Percentiles rank a stretch among this genome's conserved stretches.
phyloP scores from a whole-genome alignment of 2,797 vertebrate genomes.

The Pipistrellus pipistrellus region DNA sequence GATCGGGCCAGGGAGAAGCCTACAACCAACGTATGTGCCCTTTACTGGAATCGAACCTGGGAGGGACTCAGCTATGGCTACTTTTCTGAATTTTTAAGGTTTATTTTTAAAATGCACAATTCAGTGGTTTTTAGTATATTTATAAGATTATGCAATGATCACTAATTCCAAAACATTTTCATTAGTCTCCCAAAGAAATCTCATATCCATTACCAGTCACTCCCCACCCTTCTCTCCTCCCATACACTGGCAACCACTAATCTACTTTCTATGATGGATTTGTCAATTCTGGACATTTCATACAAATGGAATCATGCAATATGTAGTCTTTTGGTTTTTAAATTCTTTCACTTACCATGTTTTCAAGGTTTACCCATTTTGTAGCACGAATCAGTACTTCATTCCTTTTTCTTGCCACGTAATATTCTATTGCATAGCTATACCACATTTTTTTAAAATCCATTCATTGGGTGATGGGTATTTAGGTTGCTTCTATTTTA shows the following conservation, averaged over 20 bases:
- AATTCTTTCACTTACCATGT: slow-evolving; percentile 41
- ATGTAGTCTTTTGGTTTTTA: neutral
- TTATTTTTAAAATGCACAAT: slow-evolving; percentile 36
- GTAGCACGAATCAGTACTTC: neutral
- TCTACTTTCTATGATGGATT: neutral
- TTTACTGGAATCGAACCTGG: too few relatives aligned
- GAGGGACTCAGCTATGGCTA: too few relatives aligned
- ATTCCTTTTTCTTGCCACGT: slow-evolving; percentile 39
- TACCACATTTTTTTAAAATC: neutral
- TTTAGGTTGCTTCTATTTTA: neutral
- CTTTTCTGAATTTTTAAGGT: slow-evolving; percentile 9
- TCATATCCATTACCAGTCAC: neutral
- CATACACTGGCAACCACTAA: neutral
- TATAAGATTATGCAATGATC: neutral
- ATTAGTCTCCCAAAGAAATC: neutral
- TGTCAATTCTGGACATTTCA: neutral
- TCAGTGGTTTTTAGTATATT: slow-evolving; percentile 24
- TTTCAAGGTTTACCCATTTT: slow-evolving; percentile 39
- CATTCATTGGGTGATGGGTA: neutral
- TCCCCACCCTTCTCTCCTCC: too few relatives aligned
- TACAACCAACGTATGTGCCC: too few relatives aligned
- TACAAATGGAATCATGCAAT: neutral
- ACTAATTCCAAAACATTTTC: slow-evolving; percentile 30
- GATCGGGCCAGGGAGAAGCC: too few relatives aligned
- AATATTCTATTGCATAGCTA: slow-evolving; percentile 22